phyloP scores from a whole-genome alignment of 1,140 invertebrate genomes.

The Sarcophaga bullata region DNA sequence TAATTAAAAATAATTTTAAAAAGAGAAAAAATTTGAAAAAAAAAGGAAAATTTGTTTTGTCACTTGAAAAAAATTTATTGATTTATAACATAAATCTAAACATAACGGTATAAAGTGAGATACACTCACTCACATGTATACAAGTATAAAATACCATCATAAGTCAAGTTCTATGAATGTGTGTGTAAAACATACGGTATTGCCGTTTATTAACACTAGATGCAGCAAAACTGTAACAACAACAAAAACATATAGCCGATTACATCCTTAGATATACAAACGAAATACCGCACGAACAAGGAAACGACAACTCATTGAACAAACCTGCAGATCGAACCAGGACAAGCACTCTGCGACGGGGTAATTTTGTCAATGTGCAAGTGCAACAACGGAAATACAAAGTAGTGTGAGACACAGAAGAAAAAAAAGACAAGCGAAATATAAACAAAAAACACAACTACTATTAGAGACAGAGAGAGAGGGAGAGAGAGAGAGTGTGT shows the following conservation, averaged over 20 bases:
- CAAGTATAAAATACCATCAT: too few relatives aligned
- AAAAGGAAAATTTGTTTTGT: not conserved
- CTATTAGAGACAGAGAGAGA: not conserved
- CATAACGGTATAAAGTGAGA: slow-evolving; percentile 23
- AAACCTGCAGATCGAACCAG: not conserved
- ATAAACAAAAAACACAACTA: too few relatives aligned
- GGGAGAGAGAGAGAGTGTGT: not conserved
- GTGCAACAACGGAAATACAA: slow-evolving; percentile 1
- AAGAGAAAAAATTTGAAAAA: too few relatives aligned
- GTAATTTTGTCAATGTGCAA: slow-evolving; percentile 17
- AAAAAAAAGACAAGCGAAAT: too few relatives aligned
- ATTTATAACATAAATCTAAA: slow-evolving; percentile 41
- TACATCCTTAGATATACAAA: not conserved
- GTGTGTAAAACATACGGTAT: not conserved
- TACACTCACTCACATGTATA: not conserved
- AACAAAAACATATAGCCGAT: not conserved
- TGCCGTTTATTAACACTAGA: not conserved
- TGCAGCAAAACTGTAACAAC: not conserved
- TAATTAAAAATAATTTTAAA: too few relatives aligned
- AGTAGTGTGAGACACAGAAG: not conserved
- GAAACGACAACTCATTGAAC: not conserved
- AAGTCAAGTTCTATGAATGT: too few relatives aligned
- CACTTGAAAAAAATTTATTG: slow-evolving; percentile 25
- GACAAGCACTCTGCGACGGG: not conserved
- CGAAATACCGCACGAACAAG: not conserved